Conservation (phyloP, 2,113 vertebrate species). For the Callorhinus ursinus region DNA sequence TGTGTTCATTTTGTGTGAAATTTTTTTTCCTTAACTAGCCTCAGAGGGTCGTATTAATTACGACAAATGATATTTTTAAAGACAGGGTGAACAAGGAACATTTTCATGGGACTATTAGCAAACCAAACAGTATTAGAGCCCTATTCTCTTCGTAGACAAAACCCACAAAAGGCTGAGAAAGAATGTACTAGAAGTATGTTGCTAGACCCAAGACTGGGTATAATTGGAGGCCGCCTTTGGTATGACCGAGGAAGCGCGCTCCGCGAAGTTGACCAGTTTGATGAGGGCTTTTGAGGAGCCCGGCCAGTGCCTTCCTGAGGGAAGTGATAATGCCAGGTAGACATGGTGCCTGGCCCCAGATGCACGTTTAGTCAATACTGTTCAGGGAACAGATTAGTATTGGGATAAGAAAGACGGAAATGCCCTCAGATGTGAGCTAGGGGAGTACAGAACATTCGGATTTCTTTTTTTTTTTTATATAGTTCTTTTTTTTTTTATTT, state of each 20-base stretch:
- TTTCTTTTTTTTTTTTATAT: not conserved
- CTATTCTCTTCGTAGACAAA: not conserved
- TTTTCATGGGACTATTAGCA: constrained; percentile 21
- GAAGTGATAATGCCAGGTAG: not conserved
- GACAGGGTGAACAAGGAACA: not conserved
- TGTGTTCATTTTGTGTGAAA: not conserved
- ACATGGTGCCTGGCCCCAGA: accelerated
- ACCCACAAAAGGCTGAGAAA: not conserved
- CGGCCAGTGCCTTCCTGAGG: not conserved
- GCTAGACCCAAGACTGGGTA: accelerated
- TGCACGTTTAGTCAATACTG: not conserved
- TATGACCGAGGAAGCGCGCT: accelerated
- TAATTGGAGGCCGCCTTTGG: not conserved
- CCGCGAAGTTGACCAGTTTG: not conserved
- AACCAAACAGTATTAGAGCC: not conserved
- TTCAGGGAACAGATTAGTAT: not conserved
- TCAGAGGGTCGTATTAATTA: not conserved
- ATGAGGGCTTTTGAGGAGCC: not conserved
- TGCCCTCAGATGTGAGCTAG: not conserved
- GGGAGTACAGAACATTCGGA: not conserved
- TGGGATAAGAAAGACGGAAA: not conserved
- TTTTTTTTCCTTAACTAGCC: not conserved
- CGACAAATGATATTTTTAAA: constrained; percentile 47
- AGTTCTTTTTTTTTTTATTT: no score
- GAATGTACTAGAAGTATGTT: accelerated